Base-by-base conservation (phyloP, 1,140 invertebrate species). In the Heliconius congener region DNA sequence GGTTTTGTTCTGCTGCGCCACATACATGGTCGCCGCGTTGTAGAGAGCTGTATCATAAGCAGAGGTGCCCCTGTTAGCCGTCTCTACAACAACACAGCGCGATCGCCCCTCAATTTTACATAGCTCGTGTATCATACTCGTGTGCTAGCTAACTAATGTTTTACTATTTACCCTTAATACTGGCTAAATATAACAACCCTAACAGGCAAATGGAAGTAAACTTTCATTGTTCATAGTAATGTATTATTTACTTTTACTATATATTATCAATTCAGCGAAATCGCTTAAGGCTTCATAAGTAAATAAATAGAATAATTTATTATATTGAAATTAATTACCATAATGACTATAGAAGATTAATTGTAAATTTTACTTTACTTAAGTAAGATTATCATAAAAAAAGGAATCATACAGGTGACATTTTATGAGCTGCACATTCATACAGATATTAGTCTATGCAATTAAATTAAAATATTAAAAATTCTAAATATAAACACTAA, bases 1-100 rank as follows among this genome's bases (percentile, higher is more conserved):
- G 84, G 96, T 95, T 90, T 95, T 96, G 92, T 96, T 96, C 94
- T 97, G 97, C 94, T 98, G 98, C 85, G 98, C 97, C 85, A 98
- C 98, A 94, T 98, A 99, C 96, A 98, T 98, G 82, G 97, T 98
- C 81, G 98, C 98, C 87, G 98, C 98, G 95, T 97, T 98, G 95
- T 99, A 99, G 76, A 99, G 95, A 86, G 98, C 98, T 90, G 98
- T 97, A 96, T 98, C 98, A 95, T 98, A 97, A 85, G 96, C 96
- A 79, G 96, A 96, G 85, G 95, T 96, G 79, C 95, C 96, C 79
- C 96, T 95, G 84, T 96, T 95, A 77, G 95, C 95, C 71, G 96
- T 94, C 83, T 96, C 95, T 82, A 87, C 85, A 86, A 87, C 84
- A 87, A 86, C 82, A 84, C 81, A 85, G 76, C 74, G 77, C 80